A percentile compares a stretch with the other conserved stretches of the same genome.
phyloP scores from a whole-genome alignment of 2,888 invertebrate genomes.

The Zygaena filipendulae region DNA sequence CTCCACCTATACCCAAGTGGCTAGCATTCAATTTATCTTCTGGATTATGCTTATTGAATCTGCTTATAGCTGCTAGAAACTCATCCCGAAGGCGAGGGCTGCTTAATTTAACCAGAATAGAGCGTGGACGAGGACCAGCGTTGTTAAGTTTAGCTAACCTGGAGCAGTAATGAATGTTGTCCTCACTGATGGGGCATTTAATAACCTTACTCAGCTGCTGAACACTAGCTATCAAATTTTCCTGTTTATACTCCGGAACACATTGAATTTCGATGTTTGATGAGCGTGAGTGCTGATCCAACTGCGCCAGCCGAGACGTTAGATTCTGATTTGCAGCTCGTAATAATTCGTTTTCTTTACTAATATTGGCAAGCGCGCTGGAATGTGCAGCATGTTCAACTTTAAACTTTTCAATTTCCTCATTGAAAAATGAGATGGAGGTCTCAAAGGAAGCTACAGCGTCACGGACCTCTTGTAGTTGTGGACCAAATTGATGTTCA shows the following conservation, averaged over 20 bases:
- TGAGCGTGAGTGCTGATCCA: neutral
- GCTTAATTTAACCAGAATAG: slow-evolving; percentile 15
- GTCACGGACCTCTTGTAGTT: slow-evolving; percentile 1
- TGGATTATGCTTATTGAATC: slow-evolving; percentile 9
- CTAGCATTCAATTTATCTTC: slow-evolving; percentile 7
- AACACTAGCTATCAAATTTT: neutral
- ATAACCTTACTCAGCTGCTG: neutral
- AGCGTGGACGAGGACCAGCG: slow-evolving; percentile 11
- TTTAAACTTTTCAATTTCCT: too few species aligned
- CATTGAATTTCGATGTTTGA: neutral
- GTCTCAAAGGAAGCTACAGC: slow-evolving; percentile 1
- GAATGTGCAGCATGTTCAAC: too few species aligned
- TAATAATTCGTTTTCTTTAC: neutral
- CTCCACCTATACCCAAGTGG: slow-evolving; percentile 4
- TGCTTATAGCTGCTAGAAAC: slow-evolving; percentile 10
- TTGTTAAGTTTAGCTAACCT: slow-evolving; percentile 14
- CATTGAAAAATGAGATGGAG: too few species aligned
- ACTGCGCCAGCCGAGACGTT: neutral
- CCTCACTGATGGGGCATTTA: neutral
- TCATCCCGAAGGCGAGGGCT: slow-evolving; percentile 11
- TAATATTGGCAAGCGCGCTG: neutral
- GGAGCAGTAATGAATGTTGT: slow-evolving; percentile 5
- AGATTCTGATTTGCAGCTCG: neutral
- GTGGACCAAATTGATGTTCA: slow-evolving; percentile 2
- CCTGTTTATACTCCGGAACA: slow-evolving; percentile 1